Conservation (phyloP, 2,797 vertebrate genomes). For the Triplophysa bombifrons region DNA sequence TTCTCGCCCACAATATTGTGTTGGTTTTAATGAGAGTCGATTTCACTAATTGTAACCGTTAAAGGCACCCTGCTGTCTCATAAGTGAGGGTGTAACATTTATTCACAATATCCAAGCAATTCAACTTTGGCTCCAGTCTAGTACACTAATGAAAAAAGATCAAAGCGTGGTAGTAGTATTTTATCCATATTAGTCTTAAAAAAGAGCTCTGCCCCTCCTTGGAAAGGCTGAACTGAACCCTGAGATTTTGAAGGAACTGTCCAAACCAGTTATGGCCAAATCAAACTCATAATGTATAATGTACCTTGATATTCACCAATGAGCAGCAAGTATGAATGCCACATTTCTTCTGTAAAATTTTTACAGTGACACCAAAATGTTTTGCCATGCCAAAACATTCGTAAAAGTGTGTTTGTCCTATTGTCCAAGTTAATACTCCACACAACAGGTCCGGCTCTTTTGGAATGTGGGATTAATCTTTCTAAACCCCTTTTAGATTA, state of each 20-base stretch:
- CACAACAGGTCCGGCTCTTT: conserved; percentile 5
- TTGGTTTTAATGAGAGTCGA: conserved; percentile 20
- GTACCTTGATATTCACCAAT: background rate
- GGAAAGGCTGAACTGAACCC: conserved; percentile 6
- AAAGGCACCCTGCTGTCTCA: background rate
- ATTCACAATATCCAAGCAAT: background rate
- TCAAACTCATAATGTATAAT: conserved; percentile 5
- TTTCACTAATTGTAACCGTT: background rate
- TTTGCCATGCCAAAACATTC: too few relatives aligned
- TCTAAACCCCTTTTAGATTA: conserved; percentile 72
- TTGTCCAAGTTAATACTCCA: background rate
- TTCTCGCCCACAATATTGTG: conserved; percentile 27
- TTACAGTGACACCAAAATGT: too few relatives aligned
- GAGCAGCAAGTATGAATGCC: background rate
- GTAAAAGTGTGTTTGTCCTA: background rate
- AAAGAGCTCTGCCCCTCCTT: background rate
- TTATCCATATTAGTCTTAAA: background rate
- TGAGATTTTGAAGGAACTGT: conserved; percentile 21
- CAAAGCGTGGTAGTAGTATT: background rate
- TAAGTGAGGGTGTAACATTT: background rate
- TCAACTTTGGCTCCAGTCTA: background rate
- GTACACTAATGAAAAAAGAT: conserved; percentile 4
- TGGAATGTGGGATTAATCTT: conserved; percentile 58
- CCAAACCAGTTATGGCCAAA: conserved; percentile 46
- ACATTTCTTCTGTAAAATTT: too few relatives aligned